Base-by-base conservation (phyloP, 2,113 vertebrate species). In the Larimichthys crocea region DNA sequence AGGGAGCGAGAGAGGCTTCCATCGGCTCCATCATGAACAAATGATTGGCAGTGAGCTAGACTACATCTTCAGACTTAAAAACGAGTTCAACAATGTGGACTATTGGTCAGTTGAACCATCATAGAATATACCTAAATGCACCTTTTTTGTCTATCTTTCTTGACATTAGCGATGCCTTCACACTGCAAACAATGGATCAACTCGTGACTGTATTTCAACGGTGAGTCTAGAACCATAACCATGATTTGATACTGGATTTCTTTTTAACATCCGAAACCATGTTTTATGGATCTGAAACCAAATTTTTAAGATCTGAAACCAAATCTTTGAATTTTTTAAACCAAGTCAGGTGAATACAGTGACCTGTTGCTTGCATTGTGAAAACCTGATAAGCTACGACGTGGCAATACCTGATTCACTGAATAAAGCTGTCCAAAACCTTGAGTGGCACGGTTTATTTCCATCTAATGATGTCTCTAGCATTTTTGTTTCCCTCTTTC, bases 1-100 rank as follows among this genome's bases (percentile, higher is more conserved):
- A 88, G 89, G 74, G 81, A 74, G 29, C 4, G 40, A 66, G 79
- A 77, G 82, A 77, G 2, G 29, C 90, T 82, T 91, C 91, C 91
- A 92, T 93, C 75, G 53, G 79, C 76, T 42, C 10, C 31, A 9
- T 46, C 84, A 42, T 88, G 83, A 76, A 85, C 84, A 79, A 83
- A 91, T 88, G 89, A 88, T 87, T 91, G 69, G 84, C 77, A 83
- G 74, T 2, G 29, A 85, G 73, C 20, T 9, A 15, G 16, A 44
- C 11, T 24, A 1, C n/a, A 61, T 8, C 7, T 40, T 40, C 8
- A 40, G 35, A 40, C 8, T 40, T 40, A 40, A 40, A 40, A 9
- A 40, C 8, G 35, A 40, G 35, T 40, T 40, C 7, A 35, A 31
- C 7, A 31, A 4, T 6, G 24, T 22, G 22, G 2, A 35, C 29